Evolutionary conservation across 35 echinoderm and acorn worm species (phyloP).

Genomic region (Ptychodera flava): DNA sequence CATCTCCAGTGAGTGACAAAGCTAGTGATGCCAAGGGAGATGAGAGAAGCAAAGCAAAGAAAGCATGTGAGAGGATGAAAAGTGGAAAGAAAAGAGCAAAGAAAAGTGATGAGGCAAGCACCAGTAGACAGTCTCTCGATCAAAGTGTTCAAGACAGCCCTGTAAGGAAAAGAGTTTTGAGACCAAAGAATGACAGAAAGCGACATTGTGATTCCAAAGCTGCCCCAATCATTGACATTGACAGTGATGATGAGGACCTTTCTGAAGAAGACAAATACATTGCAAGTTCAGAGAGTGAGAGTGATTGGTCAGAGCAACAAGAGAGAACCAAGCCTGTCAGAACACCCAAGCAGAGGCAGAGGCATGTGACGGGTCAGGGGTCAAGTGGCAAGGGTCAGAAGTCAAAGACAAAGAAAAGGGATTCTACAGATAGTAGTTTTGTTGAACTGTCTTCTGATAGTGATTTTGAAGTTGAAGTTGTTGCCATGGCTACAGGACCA

Average conservation of each 20-base stretch:
- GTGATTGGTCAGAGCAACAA: slow-evolving; percentile 17
- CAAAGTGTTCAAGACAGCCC: neutral
- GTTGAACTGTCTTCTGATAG: slow-evolving; percentile 33
- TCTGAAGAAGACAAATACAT: neutral
- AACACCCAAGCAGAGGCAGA: neutral
- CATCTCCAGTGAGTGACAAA: neutral
- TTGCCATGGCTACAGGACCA: slow-evolving; percentile 23
- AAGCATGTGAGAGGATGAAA: neutral
- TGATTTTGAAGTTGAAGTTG: slow-evolving; percentile 54
- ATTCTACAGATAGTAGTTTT: slow-evolving; percentile 1
- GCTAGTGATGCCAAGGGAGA: too few species aligned
- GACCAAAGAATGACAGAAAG: neutral
- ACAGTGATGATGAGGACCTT: neutral
- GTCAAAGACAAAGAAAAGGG: slow-evolving; percentile 10
- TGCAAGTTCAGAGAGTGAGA: slow-evolving; percentile 13
- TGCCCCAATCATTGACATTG: neutral
- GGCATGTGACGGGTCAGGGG: too few species aligned
- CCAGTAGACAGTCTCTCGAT: neutral
- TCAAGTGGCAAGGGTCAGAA: neutral
- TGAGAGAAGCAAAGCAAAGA: neutral
- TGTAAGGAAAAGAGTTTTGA: neutral
- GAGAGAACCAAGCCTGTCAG: slow-evolving; percentile 12
- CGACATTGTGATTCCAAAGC: neutral
- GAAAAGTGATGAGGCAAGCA: neutral
- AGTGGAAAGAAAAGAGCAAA: neutral